phyloP scores from a whole-genome alignment of 2,797 vertebrate species.

The Sebastes taczanowskii region DNA sequence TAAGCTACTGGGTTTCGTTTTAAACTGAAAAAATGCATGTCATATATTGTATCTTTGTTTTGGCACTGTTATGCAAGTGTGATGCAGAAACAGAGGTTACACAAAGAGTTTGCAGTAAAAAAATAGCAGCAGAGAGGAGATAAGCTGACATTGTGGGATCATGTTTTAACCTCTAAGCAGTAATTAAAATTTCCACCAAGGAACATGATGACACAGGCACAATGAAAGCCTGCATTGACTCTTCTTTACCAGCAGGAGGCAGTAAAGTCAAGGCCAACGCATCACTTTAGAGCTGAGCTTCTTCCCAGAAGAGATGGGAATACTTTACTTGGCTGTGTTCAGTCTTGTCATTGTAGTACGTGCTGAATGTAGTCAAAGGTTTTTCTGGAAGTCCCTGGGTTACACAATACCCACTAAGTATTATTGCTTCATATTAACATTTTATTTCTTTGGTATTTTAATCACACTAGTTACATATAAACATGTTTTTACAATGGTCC shows the following conservation, averaged over 20 bases:
- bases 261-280: constrained; percentile 25
- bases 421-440: constrained; percentile 34
- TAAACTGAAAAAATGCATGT: not conserved
- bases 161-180: constrained; percentile 1
- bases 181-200: not conserved
- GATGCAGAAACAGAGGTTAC: not conserved
- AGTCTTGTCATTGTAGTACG: not conserved
- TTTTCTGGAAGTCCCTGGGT: not conserved
- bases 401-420: constrained; percentile 6
- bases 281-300: rapidly evolving
- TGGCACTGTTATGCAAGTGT: not conserved
- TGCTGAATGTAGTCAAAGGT: not conserved
- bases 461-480: constrained; percentile 71
- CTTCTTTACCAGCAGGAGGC: constrained; percentile 53
- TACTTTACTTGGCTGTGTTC: not conserved
- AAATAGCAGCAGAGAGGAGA: constrained; percentile 6
- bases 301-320: not conserved
- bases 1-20: not conserved
- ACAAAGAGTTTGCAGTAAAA: not conserved
- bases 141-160: not conserved
- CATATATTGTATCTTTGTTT: not conserved
- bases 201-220: not conserved
- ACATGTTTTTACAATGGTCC: constrained; percentile 56
- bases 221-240: not conserved
- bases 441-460: constrained; percentile 76